phyloP scores from a whole-genome alignment of 2,113 vertebrate genomes.

The Prinia subflava region DNA sequence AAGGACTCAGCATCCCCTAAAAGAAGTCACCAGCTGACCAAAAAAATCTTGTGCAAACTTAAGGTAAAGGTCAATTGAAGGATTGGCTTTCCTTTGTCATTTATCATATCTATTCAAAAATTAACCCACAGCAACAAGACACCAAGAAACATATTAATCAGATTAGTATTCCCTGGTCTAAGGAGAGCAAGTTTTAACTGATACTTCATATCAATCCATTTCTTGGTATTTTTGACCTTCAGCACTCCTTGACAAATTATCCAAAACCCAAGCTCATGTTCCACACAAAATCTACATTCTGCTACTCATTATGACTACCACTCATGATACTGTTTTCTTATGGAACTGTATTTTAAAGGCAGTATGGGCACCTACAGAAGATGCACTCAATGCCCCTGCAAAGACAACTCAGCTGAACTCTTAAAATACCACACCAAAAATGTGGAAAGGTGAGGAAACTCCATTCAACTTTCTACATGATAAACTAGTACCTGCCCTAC shows the following conservation, averaged over 20 bases:
- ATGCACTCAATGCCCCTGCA: fast-evolving
- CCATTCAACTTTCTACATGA: neutral
- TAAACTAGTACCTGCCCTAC: neutral
- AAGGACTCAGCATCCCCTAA: neutral
- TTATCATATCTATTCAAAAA: neutral
- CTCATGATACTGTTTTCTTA: neutral
- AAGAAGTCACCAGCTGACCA: neutral
- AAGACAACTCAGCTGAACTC: neutral
- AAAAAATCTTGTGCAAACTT: neutral
- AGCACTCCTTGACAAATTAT: neutral
- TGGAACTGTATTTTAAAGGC: neutral
- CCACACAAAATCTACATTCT: neutral
- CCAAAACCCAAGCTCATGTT: fast-evolving
- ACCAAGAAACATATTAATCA: neutral
- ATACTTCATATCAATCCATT: neutral
- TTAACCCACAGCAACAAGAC: neutral
- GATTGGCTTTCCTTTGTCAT: neutral
- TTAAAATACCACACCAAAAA: neutral
- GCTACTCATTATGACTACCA: neutral
- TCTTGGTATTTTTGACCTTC: neutral
- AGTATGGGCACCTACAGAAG: neutral
- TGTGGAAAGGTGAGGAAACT: neutral
- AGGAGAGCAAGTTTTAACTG: neutral
- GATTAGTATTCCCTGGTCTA: neutral
- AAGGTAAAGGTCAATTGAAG: neutral